A percentile compares a stretch with the other conserved stretches of the same genome.
Conservation (phyloP, 2,113 vertebrate species). For the Orycteropus afer region DNA sequence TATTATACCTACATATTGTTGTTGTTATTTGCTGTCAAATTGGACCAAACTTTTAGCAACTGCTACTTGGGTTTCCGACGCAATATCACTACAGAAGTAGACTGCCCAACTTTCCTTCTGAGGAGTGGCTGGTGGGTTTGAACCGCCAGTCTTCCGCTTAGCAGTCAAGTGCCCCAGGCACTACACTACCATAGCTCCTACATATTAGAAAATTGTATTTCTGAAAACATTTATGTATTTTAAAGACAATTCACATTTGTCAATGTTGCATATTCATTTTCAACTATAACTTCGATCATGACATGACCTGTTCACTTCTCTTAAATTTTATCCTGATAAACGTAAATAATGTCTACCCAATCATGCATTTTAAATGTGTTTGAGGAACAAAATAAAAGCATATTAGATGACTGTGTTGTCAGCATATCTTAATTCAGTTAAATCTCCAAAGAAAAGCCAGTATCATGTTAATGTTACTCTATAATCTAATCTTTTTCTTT, state of each 20-base stretch:
- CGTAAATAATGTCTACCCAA: not conserved
- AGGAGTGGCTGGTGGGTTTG: too few relatives aligned
- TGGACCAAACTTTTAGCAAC: too few relatives aligned
- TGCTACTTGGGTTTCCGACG: too few relatives aligned
- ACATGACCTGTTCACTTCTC: not conserved
- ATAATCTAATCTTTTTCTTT: not conserved
- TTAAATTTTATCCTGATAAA: conserved; percentile 10
- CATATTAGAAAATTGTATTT: not conserved
- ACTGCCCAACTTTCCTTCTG: too few relatives aligned
- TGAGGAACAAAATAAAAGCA: not conserved
- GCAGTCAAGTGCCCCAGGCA: too few relatives aligned
- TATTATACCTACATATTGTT: too few relatives aligned
- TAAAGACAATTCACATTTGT: not conserved
- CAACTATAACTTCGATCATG: not conserved
- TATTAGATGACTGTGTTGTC: not conserved
- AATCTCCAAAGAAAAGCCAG: not conserved
- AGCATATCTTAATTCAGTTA: not conserved
- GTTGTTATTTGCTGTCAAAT: too few relatives aligned
- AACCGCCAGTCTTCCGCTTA: too few relatives aligned
- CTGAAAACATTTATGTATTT: not conserved
- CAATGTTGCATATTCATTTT: not conserved
- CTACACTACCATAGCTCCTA: too few relatives aligned
- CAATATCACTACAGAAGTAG: too few relatives aligned
- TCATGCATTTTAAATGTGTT: not conserved
- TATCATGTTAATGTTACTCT: not conserved